Conservation (phyloP, 1,140 invertebrate genomes). For the Drosophila saltans region DNA sequence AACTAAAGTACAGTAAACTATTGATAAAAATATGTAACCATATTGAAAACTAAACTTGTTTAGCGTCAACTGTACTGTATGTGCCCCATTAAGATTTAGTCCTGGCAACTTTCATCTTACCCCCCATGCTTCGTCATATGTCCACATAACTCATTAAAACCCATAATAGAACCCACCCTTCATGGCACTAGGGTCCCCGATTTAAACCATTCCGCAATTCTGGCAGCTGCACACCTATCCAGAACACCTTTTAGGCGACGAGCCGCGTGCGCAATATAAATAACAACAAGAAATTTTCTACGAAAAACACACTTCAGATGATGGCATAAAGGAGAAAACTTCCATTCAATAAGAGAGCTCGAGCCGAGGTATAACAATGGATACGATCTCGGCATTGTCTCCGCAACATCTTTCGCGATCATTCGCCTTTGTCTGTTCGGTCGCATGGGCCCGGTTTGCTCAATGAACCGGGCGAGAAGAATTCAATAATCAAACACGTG, state of each 20-base stretch:
- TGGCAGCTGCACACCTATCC: conserved; percentile 60
- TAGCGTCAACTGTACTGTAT: conserved; percentile 7
- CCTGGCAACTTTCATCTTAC: conserved; percentile 15
- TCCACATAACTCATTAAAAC: conserved; percentile 50
- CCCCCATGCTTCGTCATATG: conserved; percentile 40
- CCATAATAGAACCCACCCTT: conserved; percentile 56
- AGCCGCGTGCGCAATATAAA: conserved; percentile 64
- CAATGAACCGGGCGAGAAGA: conserved; percentile 45
- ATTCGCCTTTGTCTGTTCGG: conserved; percentile 17
- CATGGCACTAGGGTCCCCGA: conserved; percentile 28
- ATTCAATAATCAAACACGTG: conserved; percentile 62
- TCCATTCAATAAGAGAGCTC: conserved; percentile 53
- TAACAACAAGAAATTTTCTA: conserved; percentile 57
- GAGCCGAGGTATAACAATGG: conserved; percentile 56
- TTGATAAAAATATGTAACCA: too few relatives aligned
- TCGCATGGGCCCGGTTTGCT: conserved; percentile 58
- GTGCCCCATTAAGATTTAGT: conserved; percentile 2
- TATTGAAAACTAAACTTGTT: too few relatives aligned
- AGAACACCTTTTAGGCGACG: conserved; percentile 56
- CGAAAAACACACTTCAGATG: conserved; percentile 64
- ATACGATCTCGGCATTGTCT: conserved; percentile 55
- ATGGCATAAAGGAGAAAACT: conserved; percentile 59
- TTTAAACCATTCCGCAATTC: conserved; percentile 52
- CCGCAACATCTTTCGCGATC: conserved; percentile 65
- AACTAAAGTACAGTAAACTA: too few relatives aligned